These are phyloP conservation scores for Xiphophorus maculatus DNA, from an alignment of 2,113 vertebrate species.

Conservation along the genomic window DNA sequence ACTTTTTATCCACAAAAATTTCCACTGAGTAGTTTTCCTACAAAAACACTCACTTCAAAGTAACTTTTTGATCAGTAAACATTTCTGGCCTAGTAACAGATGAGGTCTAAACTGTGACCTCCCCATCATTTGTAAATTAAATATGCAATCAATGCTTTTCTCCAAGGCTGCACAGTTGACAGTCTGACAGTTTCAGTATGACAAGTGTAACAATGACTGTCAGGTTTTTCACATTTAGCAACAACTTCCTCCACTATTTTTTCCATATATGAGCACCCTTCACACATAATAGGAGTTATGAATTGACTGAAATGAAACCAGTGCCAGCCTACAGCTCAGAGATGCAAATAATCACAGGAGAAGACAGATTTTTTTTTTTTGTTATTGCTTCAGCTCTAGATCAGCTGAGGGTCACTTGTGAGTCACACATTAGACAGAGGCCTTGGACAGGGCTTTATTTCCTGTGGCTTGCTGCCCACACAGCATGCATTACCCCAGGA, in stretches of 20 bases:
- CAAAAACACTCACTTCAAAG: neutral
- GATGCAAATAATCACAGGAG: neutral
- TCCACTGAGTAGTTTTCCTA: neutral
- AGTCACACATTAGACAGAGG: conserved; percentile 36
- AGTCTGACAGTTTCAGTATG: no score
- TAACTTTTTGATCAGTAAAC: neutral
- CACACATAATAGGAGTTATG: no score
- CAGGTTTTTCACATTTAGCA: no score
- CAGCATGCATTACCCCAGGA: neutral
- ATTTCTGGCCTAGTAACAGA: neutral
- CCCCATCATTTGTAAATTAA: no score
- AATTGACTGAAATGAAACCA: neutral
- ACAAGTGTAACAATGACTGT: no score
- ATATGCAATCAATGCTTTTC: neutral
- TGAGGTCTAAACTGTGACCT: neutral
- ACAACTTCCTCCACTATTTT: no score
- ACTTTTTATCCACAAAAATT: neutral
- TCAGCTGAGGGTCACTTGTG: conserved; percentile 34
- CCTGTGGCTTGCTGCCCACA: conserved; percentile 19
- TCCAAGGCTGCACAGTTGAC: neutral
- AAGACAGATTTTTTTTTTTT: neutral
- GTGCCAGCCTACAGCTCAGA: neutral
- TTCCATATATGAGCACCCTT: no score
- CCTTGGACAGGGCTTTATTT: conserved; percentile 32
- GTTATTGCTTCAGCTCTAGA: neutral